phyloP scores from a whole-genome alignment of 2,113 vertebrate genomes.

The Phainopepla nitens region DNA sequence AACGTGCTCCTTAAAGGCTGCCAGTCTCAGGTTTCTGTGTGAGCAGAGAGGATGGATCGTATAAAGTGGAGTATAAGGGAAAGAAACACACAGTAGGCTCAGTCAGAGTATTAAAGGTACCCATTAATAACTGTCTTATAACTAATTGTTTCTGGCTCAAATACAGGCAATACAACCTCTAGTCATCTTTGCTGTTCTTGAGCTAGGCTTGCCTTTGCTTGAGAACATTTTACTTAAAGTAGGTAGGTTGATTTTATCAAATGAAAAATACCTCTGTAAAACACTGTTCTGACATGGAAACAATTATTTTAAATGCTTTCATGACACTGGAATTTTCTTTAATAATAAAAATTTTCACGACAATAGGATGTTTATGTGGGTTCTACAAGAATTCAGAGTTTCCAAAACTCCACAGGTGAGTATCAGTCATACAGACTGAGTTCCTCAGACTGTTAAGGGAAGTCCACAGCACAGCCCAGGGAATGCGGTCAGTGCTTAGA shows the following conservation, averaged over 20 bases:
- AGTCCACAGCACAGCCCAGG: background rate
- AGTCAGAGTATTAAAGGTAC: background rate
- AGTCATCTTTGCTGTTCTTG: background rate
- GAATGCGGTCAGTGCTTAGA: background rate
- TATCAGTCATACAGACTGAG: background rate
- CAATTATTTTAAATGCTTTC: background rate
- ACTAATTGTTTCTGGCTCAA: background rate
- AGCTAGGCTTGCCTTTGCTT: background rate
- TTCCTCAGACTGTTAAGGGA: background rate
- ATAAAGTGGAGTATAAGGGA: background rate
- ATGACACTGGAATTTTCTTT: background rate
- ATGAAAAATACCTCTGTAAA: background rate
- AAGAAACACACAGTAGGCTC: background rate
- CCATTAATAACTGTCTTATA: background rate
- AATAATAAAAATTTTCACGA: background rate
- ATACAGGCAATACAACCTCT: background rate
- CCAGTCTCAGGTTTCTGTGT: background rate
- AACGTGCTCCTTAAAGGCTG: background rate
- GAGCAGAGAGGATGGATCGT: background rate
- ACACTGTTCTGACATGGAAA: background rate
- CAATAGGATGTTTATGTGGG: background rate
- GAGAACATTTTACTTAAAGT: background rate
- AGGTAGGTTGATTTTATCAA: background rate
- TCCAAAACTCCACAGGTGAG: background rate
- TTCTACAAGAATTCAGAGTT: background rate